Evolutionary conservation across 2,113 vertebrate species (phyloP), one percentile per base, ranked within the genome.

Genomic region (Pandion haliaetus): DNA sequence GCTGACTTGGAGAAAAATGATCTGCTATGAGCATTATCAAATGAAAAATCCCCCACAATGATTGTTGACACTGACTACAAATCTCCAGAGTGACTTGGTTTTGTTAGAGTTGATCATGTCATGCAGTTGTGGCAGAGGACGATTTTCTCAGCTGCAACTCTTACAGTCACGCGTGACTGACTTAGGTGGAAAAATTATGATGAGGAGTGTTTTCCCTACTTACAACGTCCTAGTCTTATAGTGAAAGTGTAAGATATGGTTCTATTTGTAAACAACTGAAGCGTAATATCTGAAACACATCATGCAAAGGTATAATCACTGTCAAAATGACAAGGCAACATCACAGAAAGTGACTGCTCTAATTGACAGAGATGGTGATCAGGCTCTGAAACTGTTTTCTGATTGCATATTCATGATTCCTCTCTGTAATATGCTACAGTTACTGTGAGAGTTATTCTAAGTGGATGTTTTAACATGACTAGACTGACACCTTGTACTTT

Each of bases 341-440:
- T 98, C 97, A 96, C 58, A 96, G 95, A 95, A 97, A 97, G 86
- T 96, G 96, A 95, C 95, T 96, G 82, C 79, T 95, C 28, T 97
- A 98, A 98, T 97, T 98, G 98, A 98, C 96, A 97, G 97, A 95
- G 88, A 95, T 96, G 96, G 96, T 93, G 96, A 97, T 98, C 97
- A 97, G 90, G 28, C 91, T 96, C 69, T 92, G 80, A 96, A 97
- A 97, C 94, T 86, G 95, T 97, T 97, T 98, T 97, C 97, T 96
- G 82, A 97, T 98, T 98, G 97, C 97, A 98, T 98, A 98, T 98
- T 98, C 98, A 98, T 98, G 95, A 98, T 95, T 96, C 57, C n/a
- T 96, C 76, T 94, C 86, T 97, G 82, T 96, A 97, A 97, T 96
- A 95, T 82, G 80, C 94, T 94, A 79, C 82, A 97, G 97, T 97